Evolutionary conservation across 2,797 vertebrate genomes (phyloP).

Genomic region (Mormyrops attenuatus): DNA sequence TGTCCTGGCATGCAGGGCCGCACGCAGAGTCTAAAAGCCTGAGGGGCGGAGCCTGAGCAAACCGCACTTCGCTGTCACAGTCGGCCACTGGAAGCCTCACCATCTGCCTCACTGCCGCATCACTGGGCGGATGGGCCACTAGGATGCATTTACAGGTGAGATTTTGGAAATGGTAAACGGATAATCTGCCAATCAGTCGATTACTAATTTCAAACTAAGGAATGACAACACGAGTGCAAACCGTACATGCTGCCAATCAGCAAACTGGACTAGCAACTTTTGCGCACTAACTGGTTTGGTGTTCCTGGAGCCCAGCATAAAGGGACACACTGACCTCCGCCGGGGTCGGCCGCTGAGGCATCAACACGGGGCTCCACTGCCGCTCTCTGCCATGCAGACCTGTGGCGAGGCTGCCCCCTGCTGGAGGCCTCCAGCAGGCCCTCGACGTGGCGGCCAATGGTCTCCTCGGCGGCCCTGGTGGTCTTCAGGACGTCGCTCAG

Average conservation of each 20-base stretch:
- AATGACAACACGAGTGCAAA: background rate
- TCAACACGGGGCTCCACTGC: conserved; percentile 40
- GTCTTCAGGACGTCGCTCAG: conserved; percentile 85
- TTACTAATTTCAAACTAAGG: background rate
- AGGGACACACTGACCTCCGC: conserved; percentile 47
- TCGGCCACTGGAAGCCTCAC: background rate
- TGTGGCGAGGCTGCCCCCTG: conserved; percentile 48
- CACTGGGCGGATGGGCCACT: background rate
- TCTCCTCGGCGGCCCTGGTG: conserved; percentile 83
- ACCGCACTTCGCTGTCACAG: background rate
- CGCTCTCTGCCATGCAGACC: conserved; percentile 52
- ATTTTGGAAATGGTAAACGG: background rate
- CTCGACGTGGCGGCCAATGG: conserved; percentile 78
- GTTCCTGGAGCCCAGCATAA: background rate
- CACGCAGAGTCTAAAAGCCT: background rate
- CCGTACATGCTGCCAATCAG: background rate
- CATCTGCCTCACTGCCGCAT: background rate
- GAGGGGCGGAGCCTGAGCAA: background rate
- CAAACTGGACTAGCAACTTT: background rate
- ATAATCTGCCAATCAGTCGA: background rate
- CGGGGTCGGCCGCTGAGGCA: conserved; percentile 48
- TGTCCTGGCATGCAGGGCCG: background rate
- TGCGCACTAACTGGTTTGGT: background rate
- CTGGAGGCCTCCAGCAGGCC: conserved; percentile 64
- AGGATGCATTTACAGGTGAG: background rate